phyloP scores from a whole-genome alignment of 2,797 vertebrate genomes.

The Mionectes olivaceus region DNA sequence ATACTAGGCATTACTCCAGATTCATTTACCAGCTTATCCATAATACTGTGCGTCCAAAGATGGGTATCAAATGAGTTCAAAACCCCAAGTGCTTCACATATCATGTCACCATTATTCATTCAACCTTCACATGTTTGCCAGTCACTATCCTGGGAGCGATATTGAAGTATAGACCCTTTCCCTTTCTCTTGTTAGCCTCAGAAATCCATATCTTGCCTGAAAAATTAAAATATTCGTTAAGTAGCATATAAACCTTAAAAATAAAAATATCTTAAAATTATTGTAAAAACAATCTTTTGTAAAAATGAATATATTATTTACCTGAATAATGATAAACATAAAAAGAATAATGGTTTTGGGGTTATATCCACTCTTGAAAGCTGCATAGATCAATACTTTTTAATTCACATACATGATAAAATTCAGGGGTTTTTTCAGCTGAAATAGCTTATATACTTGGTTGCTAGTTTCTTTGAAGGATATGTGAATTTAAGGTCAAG shows the following conservation, averaged over 20 bases:
- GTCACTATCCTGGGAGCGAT: background rate
- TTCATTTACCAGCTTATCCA: background rate
- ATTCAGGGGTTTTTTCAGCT: background rate
- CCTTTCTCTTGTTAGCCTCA: background rate
- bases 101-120: background rate
- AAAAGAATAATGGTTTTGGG: background rate
- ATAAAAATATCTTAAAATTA: background rate
- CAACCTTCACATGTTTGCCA: background rate
- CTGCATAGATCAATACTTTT: background rate
- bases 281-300: background rate
- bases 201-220: background rate
- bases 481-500: background rate
- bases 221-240: background rate
- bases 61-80: background rate
- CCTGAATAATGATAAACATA: background rate
- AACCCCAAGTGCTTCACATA: background rate
- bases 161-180: background rate
- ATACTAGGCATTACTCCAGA: background rate
- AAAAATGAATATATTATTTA: background rate
- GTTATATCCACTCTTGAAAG: background rate
- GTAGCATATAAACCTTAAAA: background rate
- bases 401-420: background rate
- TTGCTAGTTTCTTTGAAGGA: background rate
- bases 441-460: rapidly evolving
- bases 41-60: background rate